Base-by-base conservation (phyloP, 2,797 vertebrate genomes). In the Onychomys torridus region DNA sequence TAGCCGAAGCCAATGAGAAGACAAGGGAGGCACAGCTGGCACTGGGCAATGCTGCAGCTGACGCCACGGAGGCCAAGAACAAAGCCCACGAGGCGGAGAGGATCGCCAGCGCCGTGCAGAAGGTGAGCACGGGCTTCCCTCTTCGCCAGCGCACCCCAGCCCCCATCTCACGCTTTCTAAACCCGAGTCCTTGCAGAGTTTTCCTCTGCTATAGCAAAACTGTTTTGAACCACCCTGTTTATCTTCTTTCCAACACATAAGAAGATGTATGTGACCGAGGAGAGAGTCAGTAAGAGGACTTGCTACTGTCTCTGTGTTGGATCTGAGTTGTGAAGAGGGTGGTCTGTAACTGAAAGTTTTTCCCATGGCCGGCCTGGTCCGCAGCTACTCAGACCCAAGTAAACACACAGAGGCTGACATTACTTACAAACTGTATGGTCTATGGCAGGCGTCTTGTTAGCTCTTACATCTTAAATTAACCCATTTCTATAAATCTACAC, bases 1-100 rank as follows among this genome's bases (percentile, higher is more conserved):
- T 99, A 27, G 97, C 97, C 0, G 99, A 99, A 4, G 99, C 99
- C 97, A 99, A 99, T 1, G 99, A 99, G 69, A 99, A 99, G 98
- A 99, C 99, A 0, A 98, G 94, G 34, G 99, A 99, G 97, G 99
- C 99, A 0, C 99, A 99, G 97, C 97, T 97, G 11, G 99, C 99
- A 0, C 98, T 99, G 0, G 99, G 99, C 89, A 99, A 98, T 0
- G 99, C 99, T 0, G 99, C 99, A 0, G 98, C 98, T 0, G 99
- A 99, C 0, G 99, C 99, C 93, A 98, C 98, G 0, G 99, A 99
- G n/a, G 99, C 99, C 89, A 99, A 99, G 97, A 91, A n/a, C 59
- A 99, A 99, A 90, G 99, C 99, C 0, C 99, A 99, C 2, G 99
- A 99, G 40, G 99, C 99, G 0, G 99, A 99, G 98, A 99, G 96